Percentiles rank a stretch among this genome's conserved stretches.
Conservation (phyloP, 2,797 vertebrate genomes). For the Percopsis omiscomaycus region DNA sequence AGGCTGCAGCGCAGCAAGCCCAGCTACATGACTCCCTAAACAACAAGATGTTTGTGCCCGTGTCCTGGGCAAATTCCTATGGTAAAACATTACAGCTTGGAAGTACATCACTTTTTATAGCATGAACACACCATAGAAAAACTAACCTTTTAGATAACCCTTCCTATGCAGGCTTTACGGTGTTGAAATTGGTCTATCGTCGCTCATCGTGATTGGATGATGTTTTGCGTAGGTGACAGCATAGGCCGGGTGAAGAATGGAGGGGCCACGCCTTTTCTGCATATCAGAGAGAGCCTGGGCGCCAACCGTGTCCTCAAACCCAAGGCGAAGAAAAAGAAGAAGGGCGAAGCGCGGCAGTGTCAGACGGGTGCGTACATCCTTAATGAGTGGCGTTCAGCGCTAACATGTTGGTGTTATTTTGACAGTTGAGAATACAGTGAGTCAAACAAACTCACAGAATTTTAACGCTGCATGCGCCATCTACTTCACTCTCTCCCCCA, state of each 20-base stretch:
- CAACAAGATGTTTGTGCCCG: conserved; percentile 86
- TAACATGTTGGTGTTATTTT: not conserved
- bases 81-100: conserved; percentile 70
- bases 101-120: not conserved
- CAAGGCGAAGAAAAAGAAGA: conserved; percentile 93
- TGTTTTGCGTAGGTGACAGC: conserved; percentile 83
- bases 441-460: conserved; percentile 56
- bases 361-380: conserved; percentile 86
- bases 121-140: not conserved
- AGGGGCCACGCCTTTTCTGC: conserved; percentile 87
- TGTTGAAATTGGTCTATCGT: not conserved
- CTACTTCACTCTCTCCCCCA: conserved; percentile 72
- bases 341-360: conserved; percentile 92
- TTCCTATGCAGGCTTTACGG: not conserved
- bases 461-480: conserved; percentile 73
- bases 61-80: conserved; percentile 87
- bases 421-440: too few species aligned
- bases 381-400: not conserved
- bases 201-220: too few species aligned
- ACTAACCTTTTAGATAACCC: not conserved
- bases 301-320: conserved; percentile 90
- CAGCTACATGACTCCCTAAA: conserved; percentile 79
- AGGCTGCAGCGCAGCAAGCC: conserved; percentile 78
- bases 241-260: conserved; percentile 92
- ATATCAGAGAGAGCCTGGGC: conserved; percentile 90